phyloP scores from a whole-genome alignment of 2,888 invertebrate species.

The Hipparchia semele region DNA sequence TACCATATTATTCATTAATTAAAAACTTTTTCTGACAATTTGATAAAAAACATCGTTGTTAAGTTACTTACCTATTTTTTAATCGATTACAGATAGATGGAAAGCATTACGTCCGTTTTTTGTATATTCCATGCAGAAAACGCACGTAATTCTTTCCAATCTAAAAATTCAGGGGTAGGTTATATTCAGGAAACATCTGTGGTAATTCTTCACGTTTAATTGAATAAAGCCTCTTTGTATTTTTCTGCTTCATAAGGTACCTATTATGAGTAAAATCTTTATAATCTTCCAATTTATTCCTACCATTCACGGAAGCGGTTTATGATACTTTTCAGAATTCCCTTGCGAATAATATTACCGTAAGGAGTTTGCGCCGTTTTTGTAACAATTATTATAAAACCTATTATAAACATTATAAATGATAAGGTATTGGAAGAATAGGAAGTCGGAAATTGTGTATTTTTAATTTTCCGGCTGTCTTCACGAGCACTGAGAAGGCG shows the following conservation, averaged over 20 bases:
- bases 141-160: too few species aligned
- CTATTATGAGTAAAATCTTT: not conserved
- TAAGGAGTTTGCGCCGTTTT: not conserved
- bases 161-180: slow-evolving; percentile 52
- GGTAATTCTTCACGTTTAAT: slow-evolving; percentile 71
- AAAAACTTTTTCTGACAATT: not conserved
- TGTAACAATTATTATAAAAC: not conserved
- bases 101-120: slow-evolving; percentile 50
- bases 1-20: too few species aligned
- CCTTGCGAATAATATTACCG: not conserved
- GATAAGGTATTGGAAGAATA: slow-evolving; percentile 37
- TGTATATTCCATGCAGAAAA: too few species aligned
- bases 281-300: slow-evolving; percentile 1
- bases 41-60: slow-evolving; percentile 54
- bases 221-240: slow-evolving; percentile 63
- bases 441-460: slow-evolving; percentile 56
- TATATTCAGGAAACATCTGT: slow-evolving; percentile 55
- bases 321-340: not conserved
- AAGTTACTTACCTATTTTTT: too few species aligned
- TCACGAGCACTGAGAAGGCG: slow-evolving; percentile 59
- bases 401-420: slow-evolving; percentile 11
- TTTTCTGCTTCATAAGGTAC: slow-evolving; percentile 9
- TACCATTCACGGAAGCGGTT: not conserved
- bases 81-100: slow-evolving; percentile 63
- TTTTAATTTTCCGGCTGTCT: slow-evolving; percentile 82